These are phyloP conservation scores for Gadus macrocephalus DNA, from an alignment of 2,113 vertebrate genomes.

Conservation along the genomic window DNA sequence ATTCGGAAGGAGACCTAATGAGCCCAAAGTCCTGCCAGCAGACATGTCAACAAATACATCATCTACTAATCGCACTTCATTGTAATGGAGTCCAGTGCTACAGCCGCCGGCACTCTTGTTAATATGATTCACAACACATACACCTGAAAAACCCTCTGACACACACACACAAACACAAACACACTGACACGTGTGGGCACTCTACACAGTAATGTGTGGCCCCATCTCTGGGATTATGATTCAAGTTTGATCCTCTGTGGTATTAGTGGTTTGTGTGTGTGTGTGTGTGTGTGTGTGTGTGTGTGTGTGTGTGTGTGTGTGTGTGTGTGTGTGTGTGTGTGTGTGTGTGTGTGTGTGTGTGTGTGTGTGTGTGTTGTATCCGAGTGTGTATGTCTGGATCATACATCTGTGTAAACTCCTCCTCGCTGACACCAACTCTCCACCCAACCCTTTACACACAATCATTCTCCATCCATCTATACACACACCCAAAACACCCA, in stretches of 20 bases:
- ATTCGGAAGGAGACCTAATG: not conserved
- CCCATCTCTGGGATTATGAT: not conserved
- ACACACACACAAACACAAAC: constrained; percentile 1
- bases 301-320: not conserved
- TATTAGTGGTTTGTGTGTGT: not conserved
- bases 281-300: not conserved
- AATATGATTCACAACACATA: constrained; percentile 17
- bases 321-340: not conserved
- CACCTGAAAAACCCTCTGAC: constrained; percentile 1
- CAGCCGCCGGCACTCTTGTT: not conserved
- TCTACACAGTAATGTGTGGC: constrained; percentile 17
- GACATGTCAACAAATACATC: not conserved
- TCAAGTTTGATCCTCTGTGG: no score
- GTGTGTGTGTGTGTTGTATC: not conserved
- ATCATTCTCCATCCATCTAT: not conserved
- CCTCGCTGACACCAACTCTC: not conserved
- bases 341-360: not conserved
- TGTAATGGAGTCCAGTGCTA: no score
- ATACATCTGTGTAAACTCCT: not conserved
- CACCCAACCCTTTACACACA: constrained; percentile 8
- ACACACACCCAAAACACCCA: constrained; percentile 11
- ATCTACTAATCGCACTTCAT: not conserved
- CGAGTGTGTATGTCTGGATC: not conserved
- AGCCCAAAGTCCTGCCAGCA: not conserved
- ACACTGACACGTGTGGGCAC: constrained; percentile 11